phyloP scores from a whole-genome alignment of 30 jellyfish, hydroid and myxozoan species.

The Hydractinia echinata region DNA sequence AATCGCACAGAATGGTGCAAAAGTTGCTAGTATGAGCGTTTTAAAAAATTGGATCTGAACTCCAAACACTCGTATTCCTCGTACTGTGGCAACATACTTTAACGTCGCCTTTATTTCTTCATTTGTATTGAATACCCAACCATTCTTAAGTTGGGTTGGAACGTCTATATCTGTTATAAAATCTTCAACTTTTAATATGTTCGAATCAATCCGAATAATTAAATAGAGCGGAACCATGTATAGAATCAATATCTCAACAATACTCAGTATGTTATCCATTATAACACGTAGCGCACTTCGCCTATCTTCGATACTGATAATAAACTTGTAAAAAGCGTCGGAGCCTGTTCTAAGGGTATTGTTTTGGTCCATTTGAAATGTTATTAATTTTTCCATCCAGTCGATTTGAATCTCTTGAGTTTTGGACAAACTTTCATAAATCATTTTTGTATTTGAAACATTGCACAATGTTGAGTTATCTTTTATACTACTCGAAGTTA shows the following conservation, averaged over 20 bases:
- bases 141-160: not conserved
- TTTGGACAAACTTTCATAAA: not conserved
- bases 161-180: not conserved
- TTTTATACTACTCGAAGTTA: not conserved
- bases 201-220: not conserved
- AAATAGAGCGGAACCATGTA: constrained; percentile 12
- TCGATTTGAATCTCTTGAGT: constrained; percentile 13
- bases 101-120: too few species aligned
- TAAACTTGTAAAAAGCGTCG: not conserved
- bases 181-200: not conserved
- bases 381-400: not conserved
- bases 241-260: constrained; percentile 5
- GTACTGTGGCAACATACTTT: not conserved
- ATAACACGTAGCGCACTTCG: constrained; percentile 6
- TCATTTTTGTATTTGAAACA: not conserved
- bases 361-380: not conserved
- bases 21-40: constrained; percentile 5
- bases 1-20: constrained; percentile 17
- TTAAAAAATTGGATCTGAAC: constrained; percentile 3
- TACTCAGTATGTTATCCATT: not conserved
- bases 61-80: constrained; percentile 20
- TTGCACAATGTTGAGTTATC: not conserved
- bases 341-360: not conserved
- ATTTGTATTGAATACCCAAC: not conserved
- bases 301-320: constrained; percentile 8